phyloP scores from a whole-genome alignment of 2,888 invertebrate genomes.

The Tetragonula carbonaria region DNA sequence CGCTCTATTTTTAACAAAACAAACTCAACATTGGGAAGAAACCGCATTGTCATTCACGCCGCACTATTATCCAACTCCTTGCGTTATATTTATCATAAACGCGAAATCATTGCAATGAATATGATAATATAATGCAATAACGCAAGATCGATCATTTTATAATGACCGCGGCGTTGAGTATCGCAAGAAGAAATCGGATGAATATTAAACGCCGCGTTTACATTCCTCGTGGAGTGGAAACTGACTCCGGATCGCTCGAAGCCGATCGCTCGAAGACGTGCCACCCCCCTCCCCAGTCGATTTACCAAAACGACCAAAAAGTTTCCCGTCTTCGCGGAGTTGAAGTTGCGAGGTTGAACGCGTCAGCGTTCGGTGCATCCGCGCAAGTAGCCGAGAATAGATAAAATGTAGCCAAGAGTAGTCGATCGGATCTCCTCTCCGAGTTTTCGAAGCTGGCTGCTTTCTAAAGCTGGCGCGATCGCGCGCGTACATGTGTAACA shows the following conservation, averaged over 20 bases:
- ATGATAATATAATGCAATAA: background rate
- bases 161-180: background rate
- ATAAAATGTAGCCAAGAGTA: constrained; percentile 40
- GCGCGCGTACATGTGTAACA: constrained; percentile 73
- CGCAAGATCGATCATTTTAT: background rate
- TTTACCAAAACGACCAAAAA: too few relatives aligned
- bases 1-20: background rate
- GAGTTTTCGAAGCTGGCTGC: constrained; percentile 9
- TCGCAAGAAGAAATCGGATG: background rate
- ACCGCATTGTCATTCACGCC: background rate
- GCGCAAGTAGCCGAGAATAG: constrained; percentile 47
- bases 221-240: background rate
- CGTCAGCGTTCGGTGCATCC: constrained; percentile 17
- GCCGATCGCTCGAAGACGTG: too few relatives aligned
- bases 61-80: background rate
- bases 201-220: background rate
- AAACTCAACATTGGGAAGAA: background rate
- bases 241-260: too few relatives aligned
- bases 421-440: constrained; percentile 48
- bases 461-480: constrained; percentile 40
- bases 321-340: too few relatives aligned
- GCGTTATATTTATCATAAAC: background rate
- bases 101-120: background rate
- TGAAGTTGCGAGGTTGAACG: too few relatives aligned
- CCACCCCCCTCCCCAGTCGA: too few relatives aligned